Percentiles rank a stretch among this genome's conserved stretches.
phyloP scores from a whole-genome alignment of 2,797 vertebrate genomes.

The Cygnus olor region DNA sequence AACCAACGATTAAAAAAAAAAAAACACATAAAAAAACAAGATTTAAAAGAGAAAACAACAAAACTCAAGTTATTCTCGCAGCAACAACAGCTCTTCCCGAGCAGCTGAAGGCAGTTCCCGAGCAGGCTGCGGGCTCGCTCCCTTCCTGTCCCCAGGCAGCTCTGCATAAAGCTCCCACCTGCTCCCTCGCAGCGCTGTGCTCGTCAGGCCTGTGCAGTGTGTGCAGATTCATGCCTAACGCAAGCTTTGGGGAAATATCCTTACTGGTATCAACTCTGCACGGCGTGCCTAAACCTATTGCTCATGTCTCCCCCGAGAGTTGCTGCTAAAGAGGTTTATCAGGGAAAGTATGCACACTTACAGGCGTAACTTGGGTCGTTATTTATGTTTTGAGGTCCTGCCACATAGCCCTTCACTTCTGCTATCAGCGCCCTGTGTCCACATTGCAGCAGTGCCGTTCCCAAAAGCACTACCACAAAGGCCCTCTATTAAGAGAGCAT shows the following conservation, averaged over 20 bases:
- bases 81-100: background rate
- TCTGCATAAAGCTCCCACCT: background rate
- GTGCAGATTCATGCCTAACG: background rate
- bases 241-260: background rate
- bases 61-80: background rate
- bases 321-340: background rate
- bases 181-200: background rate
- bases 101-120: background rate
- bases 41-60: background rate
- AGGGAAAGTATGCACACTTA: background rate
- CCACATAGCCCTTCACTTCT: background rate
- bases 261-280: background rate
- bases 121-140: background rate
- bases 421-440: background rate
- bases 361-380: background rate
- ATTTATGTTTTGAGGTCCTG: background rate
- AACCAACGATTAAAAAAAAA: background rate
- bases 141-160: background rate
- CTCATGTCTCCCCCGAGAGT: background rate
- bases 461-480: background rate
- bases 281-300: background rate
- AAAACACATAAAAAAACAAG: background rate
- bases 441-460: rapidly evolving
- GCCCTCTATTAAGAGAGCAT: background rate
- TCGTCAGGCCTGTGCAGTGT: rapidly evolving